Base-by-base conservation (phyloP, 2,888 invertebrate genomes). In the Platycnemis pennipes region DNA sequence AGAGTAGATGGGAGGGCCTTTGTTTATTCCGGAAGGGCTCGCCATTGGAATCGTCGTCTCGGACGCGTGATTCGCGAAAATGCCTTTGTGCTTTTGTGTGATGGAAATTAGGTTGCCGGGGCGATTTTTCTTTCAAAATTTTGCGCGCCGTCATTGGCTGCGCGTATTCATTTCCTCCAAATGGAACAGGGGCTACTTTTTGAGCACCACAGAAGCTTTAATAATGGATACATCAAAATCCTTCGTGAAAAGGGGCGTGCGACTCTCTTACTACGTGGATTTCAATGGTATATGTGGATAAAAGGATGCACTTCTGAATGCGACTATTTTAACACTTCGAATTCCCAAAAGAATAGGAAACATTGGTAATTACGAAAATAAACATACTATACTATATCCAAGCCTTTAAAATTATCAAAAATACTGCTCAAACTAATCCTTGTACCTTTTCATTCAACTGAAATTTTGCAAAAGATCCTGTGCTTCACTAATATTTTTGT, bases 31-130 rank as follows among this genome's bases (percentile, higher is more conserved):
- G 77, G 77, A 77, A 77, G 77, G 31, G 37, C 77, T 77, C 77
- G 77, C 77, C 77, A 77, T 77, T 37, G 77, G 77, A 77, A 26
- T 37, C 77, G 77, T 77, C 37, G 77, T 31, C 63, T 63, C 77
- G 77, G 77, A 77, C 77, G 77, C 77, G 77, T 77, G 77, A 77
- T 77, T 77, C 77, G 37, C 37, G 37, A 77, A 37, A 26, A 37
- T 37, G 77, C 77, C 77, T 77, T 77, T 77, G 77, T 77, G 77
- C 77, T 8, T 77, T 77, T 77, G 77, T 77, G 77, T 37, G 77
- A 77, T 77, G 77, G 77, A 77, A 77, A 77, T 77, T 77, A 77
- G 77, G 77, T 77, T 77, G 77, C 31, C 77, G 77, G 37, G 77
- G 37, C 77, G 77, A 77, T 77, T 77, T 77, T 77, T 77, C 77